Percentiles rank a stretch among this genome's conserved stretches.
These are phyloP conservation scores for Labeo rohita DNA, from an alignment of 2,113 vertebrate genomes.

Conservation along the genomic window DNA sequence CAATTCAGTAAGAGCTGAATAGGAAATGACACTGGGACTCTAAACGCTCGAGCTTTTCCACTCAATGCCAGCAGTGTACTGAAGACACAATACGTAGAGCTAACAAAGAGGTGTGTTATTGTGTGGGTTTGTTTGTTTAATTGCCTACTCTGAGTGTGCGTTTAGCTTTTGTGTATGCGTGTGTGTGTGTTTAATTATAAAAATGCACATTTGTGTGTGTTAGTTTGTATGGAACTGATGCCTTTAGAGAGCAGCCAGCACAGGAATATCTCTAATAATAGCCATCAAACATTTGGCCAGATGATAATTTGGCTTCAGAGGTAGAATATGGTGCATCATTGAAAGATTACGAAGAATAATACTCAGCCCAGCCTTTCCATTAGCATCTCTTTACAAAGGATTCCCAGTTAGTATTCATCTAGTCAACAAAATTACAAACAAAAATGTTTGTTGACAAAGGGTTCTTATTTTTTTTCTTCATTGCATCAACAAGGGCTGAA, in stretches of 20 bases:
- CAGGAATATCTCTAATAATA: conserved; percentile 36
- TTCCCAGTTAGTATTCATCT: neutral
- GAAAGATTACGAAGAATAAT: conserved; percentile 7
- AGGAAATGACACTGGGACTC: conserved; percentile 30
- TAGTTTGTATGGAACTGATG: conserved; percentile 1
- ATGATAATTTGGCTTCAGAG: conserved; percentile 13
- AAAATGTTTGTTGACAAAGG: neutral
- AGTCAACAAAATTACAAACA: neutral
- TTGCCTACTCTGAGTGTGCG: neutral
- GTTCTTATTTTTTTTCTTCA: neutral
- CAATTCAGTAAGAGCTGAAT: conserved; percentile 31
- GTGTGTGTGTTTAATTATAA: neutral
- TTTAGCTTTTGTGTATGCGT: neutral
- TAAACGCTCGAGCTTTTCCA: conserved; percentile 2
- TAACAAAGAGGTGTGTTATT: conserved; percentile 42
- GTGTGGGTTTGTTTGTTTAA: conserved; percentile 32
- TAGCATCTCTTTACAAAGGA: conserved; percentile 13
- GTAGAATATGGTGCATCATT: neutral
- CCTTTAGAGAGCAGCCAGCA: neutral
- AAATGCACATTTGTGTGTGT: neutral
- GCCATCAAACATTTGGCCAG: conserved; percentile 29
- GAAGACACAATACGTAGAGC: conserved; percentile 9
- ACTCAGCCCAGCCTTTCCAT: neutral
- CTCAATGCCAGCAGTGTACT: conserved; percentile 28
- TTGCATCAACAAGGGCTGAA: neutral